A percentile compares a stretch with the other conserved stretches of the same genome.
Conservation (phyloP, 2,113 vertebrate species). For the Barnardius zonarius region DNA sequence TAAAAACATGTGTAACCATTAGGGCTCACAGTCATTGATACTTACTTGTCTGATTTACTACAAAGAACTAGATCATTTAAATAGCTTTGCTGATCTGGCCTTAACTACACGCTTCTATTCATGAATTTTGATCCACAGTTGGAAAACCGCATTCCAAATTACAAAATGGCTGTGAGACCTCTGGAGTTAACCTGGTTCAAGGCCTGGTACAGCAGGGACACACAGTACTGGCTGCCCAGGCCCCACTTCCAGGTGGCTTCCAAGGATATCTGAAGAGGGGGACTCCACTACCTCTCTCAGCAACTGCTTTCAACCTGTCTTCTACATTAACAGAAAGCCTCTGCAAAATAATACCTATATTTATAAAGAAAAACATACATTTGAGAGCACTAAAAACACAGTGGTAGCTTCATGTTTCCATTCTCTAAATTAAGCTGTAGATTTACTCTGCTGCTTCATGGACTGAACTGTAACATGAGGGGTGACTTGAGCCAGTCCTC, state of each 20-base stretch:
- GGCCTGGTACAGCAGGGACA: background rate
- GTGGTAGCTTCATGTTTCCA: background rate
- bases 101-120: background rate
- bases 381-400: background rate
- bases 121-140: background rate
- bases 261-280: background rate
- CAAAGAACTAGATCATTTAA: background rate
- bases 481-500: background rate
- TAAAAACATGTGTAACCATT: background rate
- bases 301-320: background rate
- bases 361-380: background rate
- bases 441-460: background rate
- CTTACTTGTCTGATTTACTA: background rate
- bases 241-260: background rate
- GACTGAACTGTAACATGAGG: background rate
- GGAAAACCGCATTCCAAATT: accelerated
- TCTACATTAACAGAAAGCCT: background rate
- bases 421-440: background rate
- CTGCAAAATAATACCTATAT: background rate
- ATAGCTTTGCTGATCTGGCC: background rate
- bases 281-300: too few relatives aligned
- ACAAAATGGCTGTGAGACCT: background rate
- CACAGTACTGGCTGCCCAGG: background rate
- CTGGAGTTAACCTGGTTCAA: background rate
- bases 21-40: background rate